Evolutionary conservation across 1,140 invertebrate species (phyloP), one percentile per base, ranked within the genome.

Genomic region (Platyura marginata): DNA sequence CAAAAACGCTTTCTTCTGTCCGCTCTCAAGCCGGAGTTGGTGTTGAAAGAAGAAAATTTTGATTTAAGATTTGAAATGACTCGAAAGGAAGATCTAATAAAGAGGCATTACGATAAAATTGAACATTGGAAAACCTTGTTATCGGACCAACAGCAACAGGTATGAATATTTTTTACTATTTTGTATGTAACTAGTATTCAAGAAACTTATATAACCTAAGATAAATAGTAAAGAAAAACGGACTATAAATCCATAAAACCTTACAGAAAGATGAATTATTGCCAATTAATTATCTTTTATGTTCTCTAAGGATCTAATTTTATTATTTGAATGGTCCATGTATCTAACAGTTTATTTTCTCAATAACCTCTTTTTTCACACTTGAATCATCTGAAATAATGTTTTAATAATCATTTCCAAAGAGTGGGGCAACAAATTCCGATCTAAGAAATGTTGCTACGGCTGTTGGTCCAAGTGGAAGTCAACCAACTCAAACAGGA

Each of bases 1-100:
- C 88, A 92, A 58, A 92, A 93, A 61, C 67, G 89, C 54, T 83
- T 94, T 55, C 65, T 93, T 0, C 63, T 95, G 2, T 92, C 89
- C 2, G 82, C 81, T 0, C 67, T 92, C 40, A 93, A 93, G 59
- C 90, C 90, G 0, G 89, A 94, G 61, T 71, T 92, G 49, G 72
- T 91, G 44, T 71, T 94, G 1, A 88, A 87, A 64, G 90, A 96
- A 64, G 89, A 93, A 55, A 87, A 87, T 50, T 75, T 71, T 45
- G 89, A 94, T 54, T 63, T 94, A 13, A 76, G 77, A 51, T 65
- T 75, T 34, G 90, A 95, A 60, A 66, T 93, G 16, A 66, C 74
- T 2, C 66, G 88, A 3, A 95, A 94, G 59, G 89, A 94, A 44
- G 79, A 85, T 41, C 61, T 95, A 1, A 69, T 95, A 4, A 79